Evolutionary conservation across 2,888 invertebrate species (phyloP).

Genomic region (Gandaritis pyraliata): DNA sequence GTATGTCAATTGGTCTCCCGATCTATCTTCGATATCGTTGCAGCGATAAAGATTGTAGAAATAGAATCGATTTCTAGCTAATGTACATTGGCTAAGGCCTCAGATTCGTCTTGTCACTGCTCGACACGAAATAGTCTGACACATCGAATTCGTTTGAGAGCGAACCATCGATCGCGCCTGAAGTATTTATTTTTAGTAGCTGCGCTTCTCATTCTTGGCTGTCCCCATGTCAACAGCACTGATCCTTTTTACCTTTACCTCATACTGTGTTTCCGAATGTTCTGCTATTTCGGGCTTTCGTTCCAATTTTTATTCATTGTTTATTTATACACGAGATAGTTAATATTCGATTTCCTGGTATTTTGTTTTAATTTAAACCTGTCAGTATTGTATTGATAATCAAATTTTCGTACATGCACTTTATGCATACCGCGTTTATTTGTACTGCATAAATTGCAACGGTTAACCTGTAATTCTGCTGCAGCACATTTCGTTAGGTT

Average conservation of each 20-base stretch:
- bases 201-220: constrained; percentile 36
- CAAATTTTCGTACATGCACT: too few relatives aligned
- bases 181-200: constrained; percentile 41
- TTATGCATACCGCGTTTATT: too few relatives aligned
- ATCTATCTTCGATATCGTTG: too few relatives aligned
- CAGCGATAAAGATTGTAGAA: too few relatives aligned
- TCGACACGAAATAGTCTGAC: constrained; percentile 19
- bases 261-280: constrained; percentile 11
- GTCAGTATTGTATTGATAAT: not conserved
- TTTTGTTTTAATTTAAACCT: not conserved
- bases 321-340: not conserved
- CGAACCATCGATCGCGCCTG: constrained; percentile 39
- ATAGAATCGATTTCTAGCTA: too few relatives aligned
- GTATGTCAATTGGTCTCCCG: too few relatives aligned
- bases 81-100: too few relatives aligned
- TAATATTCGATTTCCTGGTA: too few relatives aligned
- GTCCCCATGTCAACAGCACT: constrained; percentile 34
- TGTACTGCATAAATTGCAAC: too few relatives aligned
- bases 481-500: too few relatives aligned
- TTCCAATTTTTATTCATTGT: constrained; percentile 6
- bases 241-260: constrained; percentile 30
- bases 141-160: constrained; percentile 25
- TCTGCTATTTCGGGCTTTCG: constrained; percentile 14
- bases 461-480: too few relatives aligned
- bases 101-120: constrained; percentile 13